These are phyloP conservation scores for Azorinus chamasolen DNA, from an alignment of 2,888 invertebrate genomes.

Conservation along the genomic window DNA sequence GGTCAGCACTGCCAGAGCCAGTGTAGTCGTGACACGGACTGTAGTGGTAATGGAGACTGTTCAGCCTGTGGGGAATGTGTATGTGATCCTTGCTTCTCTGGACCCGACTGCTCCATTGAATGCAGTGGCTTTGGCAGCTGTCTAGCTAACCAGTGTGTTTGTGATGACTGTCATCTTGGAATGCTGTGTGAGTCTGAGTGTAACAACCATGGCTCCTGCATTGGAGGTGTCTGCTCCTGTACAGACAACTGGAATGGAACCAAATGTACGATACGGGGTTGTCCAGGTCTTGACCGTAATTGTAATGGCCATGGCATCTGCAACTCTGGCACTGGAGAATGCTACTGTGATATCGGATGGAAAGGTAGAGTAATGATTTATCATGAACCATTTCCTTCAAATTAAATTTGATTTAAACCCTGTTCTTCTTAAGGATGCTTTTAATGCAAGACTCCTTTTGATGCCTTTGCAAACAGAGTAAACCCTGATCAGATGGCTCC, in stretches of 20 bases:
- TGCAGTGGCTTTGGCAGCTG: conserved; percentile 73
- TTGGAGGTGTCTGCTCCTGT: conserved; percentile 62
- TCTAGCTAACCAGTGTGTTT: conserved; percentile 67
- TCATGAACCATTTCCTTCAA: too few species aligned
- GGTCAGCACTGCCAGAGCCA: conserved; percentile 72
- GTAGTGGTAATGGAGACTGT: conserved; percentile 74
- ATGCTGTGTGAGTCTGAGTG: conserved; percentile 73
- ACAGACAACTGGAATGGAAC: conserved; percentile 69
- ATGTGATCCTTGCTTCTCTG: conserved; percentile 77
- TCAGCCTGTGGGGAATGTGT: conserved; percentile 71
- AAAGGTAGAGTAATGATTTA: conserved; percentile 67
- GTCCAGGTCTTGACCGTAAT: conserved; percentile 65
- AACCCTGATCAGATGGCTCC: too few species aligned
- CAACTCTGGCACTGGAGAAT: conserved; percentile 68
- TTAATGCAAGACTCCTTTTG: too few species aligned
- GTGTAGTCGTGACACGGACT: conserved; percentile 65
- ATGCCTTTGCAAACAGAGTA: too few species aligned
- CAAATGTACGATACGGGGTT: conserved; percentile 70
- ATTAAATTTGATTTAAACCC: too few species aligned
- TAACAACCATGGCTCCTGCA: conserved; percentile 72
- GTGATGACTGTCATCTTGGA: conserved; percentile 74
- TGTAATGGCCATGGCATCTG: conserved; percentile 78
- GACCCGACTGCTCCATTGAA: conserved; percentile 66
- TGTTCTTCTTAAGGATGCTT: too few species aligned
- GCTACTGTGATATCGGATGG: conserved; percentile 78